Conservation (phyloP, 1,140 invertebrate species). For the Centruroides vittatus region DNA sequence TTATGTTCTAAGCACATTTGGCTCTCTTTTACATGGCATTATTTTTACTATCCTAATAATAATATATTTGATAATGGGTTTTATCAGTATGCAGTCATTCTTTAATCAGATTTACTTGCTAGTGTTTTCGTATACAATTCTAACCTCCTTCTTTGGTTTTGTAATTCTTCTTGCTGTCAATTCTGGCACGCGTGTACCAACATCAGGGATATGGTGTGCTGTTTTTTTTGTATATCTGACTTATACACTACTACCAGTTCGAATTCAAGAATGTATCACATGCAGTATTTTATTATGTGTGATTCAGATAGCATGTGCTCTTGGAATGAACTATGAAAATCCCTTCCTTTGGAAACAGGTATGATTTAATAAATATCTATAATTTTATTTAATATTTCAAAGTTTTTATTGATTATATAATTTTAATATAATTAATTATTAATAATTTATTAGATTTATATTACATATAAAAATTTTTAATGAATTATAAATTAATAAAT, state of each 20-base stretch:
- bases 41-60: slow-evolving; percentile 27
- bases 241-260: slow-evolving; percentile 68
- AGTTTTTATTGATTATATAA: no score
- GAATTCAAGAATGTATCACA: slow-evolving; percentile 56
- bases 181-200: slow-evolving; percentile 19
- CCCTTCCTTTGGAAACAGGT: slow-evolving; percentile 30
- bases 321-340: slow-evolving; percentile 22
- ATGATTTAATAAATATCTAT: slow-evolving; percentile 4
- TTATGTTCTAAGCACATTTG: slow-evolving; percentile 24
- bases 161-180: slow-evolving; percentile 35
- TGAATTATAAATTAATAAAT: no score
- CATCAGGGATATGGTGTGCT: slow-evolving; percentile 46
- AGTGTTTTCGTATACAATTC: slow-evolving; percentile 60
- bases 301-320: slow-evolving; percentile 44
- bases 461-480: no score
- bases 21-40: slow-evolving; percentile 22
- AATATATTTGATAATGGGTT: slow-evolving; percentile 46
- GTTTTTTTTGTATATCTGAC: slow-evolving; percentile 74
- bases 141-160: slow-evolving; percentile 50
- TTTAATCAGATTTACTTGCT: slow-evolving; percentile 78
- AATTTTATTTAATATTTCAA: no score
- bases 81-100: slow-evolving; percentile 57
- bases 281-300: slow-evolving; percentile 49
- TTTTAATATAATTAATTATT: no score
- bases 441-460: no score